A percentile compares a stretch with the other conserved stretches of the same genome.
phyloP scores from a whole-genome alignment of 2,113 vertebrate genomes.

The Tupaia chinensis region DNA sequence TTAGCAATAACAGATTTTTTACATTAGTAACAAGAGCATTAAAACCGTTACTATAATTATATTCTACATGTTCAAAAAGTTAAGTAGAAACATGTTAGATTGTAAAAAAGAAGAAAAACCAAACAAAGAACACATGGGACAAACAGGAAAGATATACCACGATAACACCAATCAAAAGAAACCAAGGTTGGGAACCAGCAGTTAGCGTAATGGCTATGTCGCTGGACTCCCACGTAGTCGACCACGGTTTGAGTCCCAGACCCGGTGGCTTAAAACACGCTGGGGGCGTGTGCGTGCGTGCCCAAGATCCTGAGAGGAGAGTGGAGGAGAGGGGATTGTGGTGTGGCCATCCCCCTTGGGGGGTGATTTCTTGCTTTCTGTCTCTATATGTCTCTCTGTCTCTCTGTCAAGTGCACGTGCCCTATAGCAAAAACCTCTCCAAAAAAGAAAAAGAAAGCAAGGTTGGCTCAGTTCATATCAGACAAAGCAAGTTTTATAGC shows the following conservation, averaged over 20 bases:
- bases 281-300: no score
- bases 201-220: no score
- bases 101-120: background rate
- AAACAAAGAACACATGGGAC: constrained; percentile 33
- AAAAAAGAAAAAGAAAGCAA: constrained; percentile 20
- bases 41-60: background rate
- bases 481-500: background rate
- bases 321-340: no score
- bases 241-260: no score
- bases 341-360: no score
- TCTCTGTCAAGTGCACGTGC: no score
- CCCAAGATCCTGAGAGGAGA: no score
- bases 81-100: background rate
- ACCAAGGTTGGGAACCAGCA: background rate
- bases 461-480: background rate
- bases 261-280: no score
- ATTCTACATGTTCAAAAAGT: constrained; percentile 5
- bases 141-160: constrained; percentile 41
- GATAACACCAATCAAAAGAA: constrained; percentile 31
- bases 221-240: no score
- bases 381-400: no score
- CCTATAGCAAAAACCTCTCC: no score
- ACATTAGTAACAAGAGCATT: background rate
- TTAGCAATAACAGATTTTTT: constrained; percentile 14
- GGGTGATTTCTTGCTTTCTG: no score